These are phyloP conservation scores for Epinephelus awoara DNA, from an alignment of 2,797 vertebrate species.

Conservation along the genomic window DNA sequence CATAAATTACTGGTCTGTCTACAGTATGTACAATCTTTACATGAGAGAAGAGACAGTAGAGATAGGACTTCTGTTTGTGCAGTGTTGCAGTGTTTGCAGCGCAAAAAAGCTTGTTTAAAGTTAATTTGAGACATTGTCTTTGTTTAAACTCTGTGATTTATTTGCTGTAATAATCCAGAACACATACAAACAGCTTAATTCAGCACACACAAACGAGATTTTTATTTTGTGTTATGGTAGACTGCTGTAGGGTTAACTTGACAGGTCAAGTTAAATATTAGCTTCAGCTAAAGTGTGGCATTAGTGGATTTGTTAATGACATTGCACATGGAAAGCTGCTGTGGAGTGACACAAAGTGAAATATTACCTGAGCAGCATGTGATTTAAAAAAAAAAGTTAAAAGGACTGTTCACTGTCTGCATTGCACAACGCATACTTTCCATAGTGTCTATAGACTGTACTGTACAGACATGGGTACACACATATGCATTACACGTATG, in stretches of 20 bases:
- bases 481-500: background rate
- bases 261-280: background rate
- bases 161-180: background rate
- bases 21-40: background rate
- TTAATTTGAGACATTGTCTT: background rate
- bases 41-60: background rate
- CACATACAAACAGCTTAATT: background rate
- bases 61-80: background rate
- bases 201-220: too few relatives aligned
- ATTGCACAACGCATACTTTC: background rate
- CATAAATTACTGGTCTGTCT: background rate
- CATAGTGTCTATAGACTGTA: background rate
- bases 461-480: background rate
- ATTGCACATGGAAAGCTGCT: background rate
- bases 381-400: background rate
- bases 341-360: background rate
- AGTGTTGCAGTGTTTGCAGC: background rate
- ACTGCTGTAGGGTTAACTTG: background rate
- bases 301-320: background rate
- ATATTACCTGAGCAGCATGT: background rate
- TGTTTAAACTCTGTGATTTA: background rate
- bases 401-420: background rate
- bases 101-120: background rate
- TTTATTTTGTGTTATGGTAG: background rate
- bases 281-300: background rate